Base-by-base conservation (phyloP, 2,888 invertebrate genomes). In the Mallateleia sp. region DNA sequence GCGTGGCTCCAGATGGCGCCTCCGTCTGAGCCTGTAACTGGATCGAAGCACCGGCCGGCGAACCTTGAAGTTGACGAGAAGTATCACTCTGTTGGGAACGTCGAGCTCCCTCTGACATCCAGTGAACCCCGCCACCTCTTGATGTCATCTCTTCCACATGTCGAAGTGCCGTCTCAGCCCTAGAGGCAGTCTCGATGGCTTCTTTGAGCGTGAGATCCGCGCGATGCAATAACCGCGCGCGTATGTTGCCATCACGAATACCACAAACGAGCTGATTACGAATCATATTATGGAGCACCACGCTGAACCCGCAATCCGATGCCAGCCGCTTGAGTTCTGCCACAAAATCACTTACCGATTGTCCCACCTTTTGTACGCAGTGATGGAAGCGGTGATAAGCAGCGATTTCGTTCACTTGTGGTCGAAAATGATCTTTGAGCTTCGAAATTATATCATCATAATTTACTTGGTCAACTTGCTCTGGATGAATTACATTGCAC, bases 231-330 rank as follows among this genome's bases (percentile, higher is more conserved):
- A 71, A 38, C 2, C 71, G 52, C 8, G 71, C 18, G 5, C 71
- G 54, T 18, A 71, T 54, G 34, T n/a, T 18, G 24, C 54, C 38
- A 20, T 71, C 71, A 18, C 38, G 52, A 52, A 75, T 28, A 6
- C 64, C 64, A 8, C 50, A 75, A 3, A 75, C 75, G 8, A 75
- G 45, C 38, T 75, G 62, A 50, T 64, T 62, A 5, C 75, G 45
- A 7, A 75, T 52, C 62, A 62, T 75, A 15, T 62, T 64, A 11
- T 75, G 52, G 2, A 75, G 20, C 15, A 28, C 22, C 18, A 15
- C 15, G 2, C 75, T 64, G 25, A 42, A 64, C 9, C 42, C 62
- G n/a, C 62, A 64, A 42, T 64, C 62, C 2, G 25, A 54, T 25
- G 47, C 47, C 9, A 47, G 9, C 18, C 47, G 47, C 11, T 20